Percentiles rank a stretch among this genome's conserved stretches.
Conservation (phyloP, 2,888 invertebrate species). For the Nomada lathburiana region DNA sequence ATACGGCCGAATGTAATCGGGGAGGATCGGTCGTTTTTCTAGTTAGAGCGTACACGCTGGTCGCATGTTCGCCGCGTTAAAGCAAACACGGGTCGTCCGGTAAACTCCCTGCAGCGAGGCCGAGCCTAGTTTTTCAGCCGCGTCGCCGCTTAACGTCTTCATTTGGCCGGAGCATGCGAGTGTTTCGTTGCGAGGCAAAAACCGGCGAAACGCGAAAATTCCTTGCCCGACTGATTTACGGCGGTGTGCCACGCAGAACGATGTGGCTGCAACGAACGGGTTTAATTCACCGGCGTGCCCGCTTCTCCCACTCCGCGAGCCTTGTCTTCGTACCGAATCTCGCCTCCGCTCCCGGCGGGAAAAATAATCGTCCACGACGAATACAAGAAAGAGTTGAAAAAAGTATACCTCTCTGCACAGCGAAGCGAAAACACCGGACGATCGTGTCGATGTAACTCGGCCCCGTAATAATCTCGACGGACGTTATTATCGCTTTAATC, state of each 20-base stretch:
- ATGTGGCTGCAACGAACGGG: slow-evolving; percentile 81
- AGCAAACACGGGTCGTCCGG: slow-evolving; percentile 9
- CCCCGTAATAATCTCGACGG: slow-evolving; percentile 48
- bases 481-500: slow-evolving; percentile 58
- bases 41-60: too few species aligned
- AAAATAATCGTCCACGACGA: neutral
- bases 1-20: neutral
- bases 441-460: slow-evolving; percentile 10
- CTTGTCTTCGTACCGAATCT: neutral
- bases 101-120: slow-evolving; percentile 31
- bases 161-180: slow-evolving; percentile 59
- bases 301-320: slow-evolving; percentile 9
- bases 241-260: slow-evolving; percentile 71
- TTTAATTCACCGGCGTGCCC: slow-evolving; percentile 74
- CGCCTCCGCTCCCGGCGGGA: neutral
- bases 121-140: slow-evolving; percentile 30
- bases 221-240: slow-evolving; percentile 77
- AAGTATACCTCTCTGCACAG: neutral
- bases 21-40: neutral
- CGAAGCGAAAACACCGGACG: neutral
- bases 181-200: slow-evolving; percentile 58
- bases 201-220: slow-evolving; percentile 76
- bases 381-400: neutral
- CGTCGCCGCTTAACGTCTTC: slow-evolving; percentile 71
- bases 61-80: slow-evolving; percentile 6